Evolutionary conservation across 2,797 vertebrate species (phyloP).

Genomic region (Loris lydekkerianus): DNA sequence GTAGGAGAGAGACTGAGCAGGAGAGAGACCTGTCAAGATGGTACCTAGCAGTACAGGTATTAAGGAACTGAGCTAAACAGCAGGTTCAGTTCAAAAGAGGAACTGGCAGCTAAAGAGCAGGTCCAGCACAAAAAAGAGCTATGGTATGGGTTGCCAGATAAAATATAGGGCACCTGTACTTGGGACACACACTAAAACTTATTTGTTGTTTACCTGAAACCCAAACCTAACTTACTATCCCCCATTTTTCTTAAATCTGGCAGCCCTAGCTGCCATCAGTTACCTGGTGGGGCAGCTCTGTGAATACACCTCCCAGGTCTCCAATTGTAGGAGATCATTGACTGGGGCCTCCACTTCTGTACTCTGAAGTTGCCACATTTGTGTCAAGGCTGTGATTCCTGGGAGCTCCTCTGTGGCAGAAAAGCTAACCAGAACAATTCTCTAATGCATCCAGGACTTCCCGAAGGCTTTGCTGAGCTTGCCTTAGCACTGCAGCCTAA

Average conservation of each 20-base stretch:
- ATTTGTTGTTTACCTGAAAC: slow-evolving; percentile 36
- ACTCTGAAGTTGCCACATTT: neutral
- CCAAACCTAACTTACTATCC: neutral
- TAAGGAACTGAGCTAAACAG: neutral
- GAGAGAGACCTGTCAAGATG: neutral
- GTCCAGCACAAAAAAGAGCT: neutral
- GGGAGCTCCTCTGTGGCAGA: neutral
- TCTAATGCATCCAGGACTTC: neutral
- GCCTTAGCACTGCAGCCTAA: neutral
- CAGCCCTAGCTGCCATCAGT: neutral
- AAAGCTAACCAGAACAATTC: neutral
- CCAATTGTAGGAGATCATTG: neutral
- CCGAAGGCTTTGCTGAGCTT: neutral
- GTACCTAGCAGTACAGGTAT: neutral
- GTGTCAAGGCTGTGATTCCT: neutral
- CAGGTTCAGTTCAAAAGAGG: neutral
- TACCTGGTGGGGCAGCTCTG: neutral
- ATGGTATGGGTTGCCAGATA: neutral
- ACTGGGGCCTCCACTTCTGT: neutral
- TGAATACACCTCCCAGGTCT: neutral
- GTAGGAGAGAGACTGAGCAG: neutral
- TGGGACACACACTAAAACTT: neutral
- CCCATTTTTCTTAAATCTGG: neutral
- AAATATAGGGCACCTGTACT: neutral
- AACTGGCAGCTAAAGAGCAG: neutral